Conservation (phyloP, 2,797 vertebrate genomes). For the Rallus crepitans region DNA sequence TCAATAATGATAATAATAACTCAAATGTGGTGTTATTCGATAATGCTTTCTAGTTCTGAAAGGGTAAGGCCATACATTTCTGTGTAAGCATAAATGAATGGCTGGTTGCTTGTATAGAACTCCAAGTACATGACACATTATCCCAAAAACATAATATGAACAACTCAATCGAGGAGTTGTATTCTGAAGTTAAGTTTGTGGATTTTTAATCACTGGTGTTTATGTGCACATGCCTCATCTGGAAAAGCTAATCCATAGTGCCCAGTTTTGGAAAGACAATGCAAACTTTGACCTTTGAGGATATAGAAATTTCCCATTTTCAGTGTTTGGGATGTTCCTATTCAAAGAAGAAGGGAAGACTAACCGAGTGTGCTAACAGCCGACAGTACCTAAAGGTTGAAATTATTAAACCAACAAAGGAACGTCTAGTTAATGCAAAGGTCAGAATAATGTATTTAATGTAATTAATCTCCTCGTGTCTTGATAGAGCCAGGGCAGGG, state of each 20-base stretch:
- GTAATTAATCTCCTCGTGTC: constrained; percentile 42
- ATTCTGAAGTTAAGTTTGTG: not conserved
- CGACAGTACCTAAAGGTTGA: constrained; percentile 9
- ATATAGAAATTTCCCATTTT: not conserved
- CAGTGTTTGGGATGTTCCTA: not conserved
- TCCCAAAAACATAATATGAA: not conserved
- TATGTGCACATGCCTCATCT: not conserved
- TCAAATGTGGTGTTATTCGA: not conserved
- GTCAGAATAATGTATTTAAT: not conserved
- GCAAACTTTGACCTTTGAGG: not conserved
- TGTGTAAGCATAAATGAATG: not conserved
- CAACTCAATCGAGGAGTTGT: not conserved
- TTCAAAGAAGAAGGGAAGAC: not conserved
- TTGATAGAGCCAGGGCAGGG: not conserved
- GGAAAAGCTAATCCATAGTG: not conserved
- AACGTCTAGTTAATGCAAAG: not conserved
- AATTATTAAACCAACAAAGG: constrained; percentile 41
- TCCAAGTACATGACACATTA: not conserved
- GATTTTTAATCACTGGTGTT: not conserved
- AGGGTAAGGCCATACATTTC: not conserved
- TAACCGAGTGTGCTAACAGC: constrained; percentile 15
- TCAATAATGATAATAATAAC: not conserved
- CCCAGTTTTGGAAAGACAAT: not conserved
- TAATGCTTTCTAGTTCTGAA: not conserved
- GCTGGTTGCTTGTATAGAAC: not conserved